A percentile compares a stretch with the other conserved stretches of the same genome.
These are phyloP conservation scores for Temnopleurus reevesii DNA, from an alignment of 53 echinoderm and acorn worm species.

Conservation along the genomic window DNA sequence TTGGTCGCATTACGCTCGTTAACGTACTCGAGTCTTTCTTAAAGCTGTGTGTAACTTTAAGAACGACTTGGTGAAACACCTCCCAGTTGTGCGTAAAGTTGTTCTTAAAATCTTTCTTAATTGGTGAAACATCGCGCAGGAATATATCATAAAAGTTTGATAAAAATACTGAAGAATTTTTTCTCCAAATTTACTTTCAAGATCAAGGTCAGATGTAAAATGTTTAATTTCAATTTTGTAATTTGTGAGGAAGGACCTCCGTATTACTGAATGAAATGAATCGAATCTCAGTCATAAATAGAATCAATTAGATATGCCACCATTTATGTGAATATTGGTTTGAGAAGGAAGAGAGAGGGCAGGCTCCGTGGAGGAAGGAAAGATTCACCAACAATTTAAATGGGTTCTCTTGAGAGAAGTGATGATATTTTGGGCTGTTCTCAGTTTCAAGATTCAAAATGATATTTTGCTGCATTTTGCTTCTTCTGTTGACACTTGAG, in stretches of 20 bases:
- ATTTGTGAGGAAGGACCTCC: background rate
- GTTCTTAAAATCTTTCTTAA: too few species aligned
- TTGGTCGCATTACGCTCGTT: too few species aligned
- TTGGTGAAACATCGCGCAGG: too few species aligned
- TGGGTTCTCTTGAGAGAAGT: background rate
- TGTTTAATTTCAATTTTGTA: background rate
- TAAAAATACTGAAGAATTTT: background rate
- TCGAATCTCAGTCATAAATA: background rate
- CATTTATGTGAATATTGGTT: background rate
- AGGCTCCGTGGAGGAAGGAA: background rate
- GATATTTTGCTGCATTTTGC: background rate
- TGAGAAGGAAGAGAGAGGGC: background rate
- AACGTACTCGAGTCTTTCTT: too few species aligned
- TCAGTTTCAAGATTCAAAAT: background rate
- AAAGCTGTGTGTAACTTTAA: too few species aligned
- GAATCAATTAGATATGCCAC: background rate
- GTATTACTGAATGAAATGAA: background rate
- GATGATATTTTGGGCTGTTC: background rate
- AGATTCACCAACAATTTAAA: constrained; percentile 1
- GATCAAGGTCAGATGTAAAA: background rate
- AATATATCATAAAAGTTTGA: background rate
- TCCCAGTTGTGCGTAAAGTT: too few species aligned
- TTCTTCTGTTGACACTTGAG: background rate
- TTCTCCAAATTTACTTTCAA: background rate
- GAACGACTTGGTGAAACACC: too few species aligned